A percentile compares a stretch with the other conserved stretches of the same genome.
These are phyloP conservation scores for Ophioderma brevispina DNA, from an alignment of 35 echinoderm and acorn worm species.

Conservation along the genomic window DNA sequence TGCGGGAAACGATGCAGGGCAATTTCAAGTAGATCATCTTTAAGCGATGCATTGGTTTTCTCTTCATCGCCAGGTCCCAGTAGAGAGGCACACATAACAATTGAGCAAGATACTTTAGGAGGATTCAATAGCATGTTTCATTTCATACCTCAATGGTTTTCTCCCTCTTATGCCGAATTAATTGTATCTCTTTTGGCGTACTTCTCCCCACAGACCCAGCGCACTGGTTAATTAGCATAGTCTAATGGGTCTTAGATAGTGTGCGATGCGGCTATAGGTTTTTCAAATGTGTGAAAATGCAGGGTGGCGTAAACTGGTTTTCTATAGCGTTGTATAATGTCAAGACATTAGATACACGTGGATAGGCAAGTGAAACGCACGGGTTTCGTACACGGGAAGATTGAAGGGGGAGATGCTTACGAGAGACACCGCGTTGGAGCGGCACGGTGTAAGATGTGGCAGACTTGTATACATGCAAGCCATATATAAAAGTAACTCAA, in stretches of 20 bases:
- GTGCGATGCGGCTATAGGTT: not conserved
- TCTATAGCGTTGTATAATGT: not conserved
- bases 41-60: not conserved
- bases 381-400: no score
- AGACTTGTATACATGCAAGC: no score
- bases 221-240: not conserved
- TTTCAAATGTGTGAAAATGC: not conserved
- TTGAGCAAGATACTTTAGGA: not conserved
- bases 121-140: not conserved
- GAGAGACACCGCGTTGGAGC: no score
- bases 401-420: no score
- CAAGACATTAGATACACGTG: not conserved
- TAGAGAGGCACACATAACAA: not conserved
- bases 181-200: not conserved
- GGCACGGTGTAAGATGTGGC: no score
- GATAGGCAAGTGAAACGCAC: no score
- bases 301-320: not conserved
- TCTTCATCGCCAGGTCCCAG: not conserved
- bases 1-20: no score
- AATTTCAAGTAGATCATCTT: no score
- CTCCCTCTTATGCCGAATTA: not conserved
- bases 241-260: not conserved
- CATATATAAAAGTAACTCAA: no score
- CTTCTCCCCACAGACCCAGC: not conserved
- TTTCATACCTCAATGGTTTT: not conserved